Percentiles rank a stretch among this genome's conserved stretches.
Conservation (phyloP, 2,797 vertebrate species). For the Odontamblyopus rebecca region DNA sequence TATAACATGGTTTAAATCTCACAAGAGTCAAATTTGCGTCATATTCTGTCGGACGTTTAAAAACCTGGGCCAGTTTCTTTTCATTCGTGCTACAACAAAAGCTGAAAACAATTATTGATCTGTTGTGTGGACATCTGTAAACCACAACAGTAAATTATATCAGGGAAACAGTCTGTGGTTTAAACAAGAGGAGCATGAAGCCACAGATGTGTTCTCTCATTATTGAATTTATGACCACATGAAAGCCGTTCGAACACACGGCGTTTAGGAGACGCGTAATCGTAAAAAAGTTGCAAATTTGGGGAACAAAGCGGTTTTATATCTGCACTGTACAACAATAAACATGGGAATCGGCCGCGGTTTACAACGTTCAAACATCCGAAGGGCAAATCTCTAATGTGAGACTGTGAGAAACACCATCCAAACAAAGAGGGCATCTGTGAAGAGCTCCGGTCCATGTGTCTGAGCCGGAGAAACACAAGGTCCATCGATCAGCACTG, state of each 20-base stretch:
- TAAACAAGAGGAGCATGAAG: not conserved
- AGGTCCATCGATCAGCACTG: no score
- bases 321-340: not conserved
- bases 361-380: constrained; percentile 3
- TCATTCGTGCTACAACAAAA: not conserved
- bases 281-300: not conserved
- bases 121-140: not conserved
- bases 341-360: not conserved
- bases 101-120: not conserved
- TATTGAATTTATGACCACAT: not conserved
- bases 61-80: not conserved
- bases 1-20: no score
- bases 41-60: not conserved
- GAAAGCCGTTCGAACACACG: not conserved
- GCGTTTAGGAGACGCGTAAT: not conserved
- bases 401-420: not conserved
- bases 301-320: constrained; percentile 1
- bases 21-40: no score
- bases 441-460: not conserved
- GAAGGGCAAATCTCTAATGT: not conserved
- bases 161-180: not conserved
- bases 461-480: no score
- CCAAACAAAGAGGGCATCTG: not conserved
- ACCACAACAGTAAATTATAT: not conserved
- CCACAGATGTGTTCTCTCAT: not conserved